A percentile compares a stretch with the other conserved stretches of the same genome.
phyloP scores from a whole-genome alignment of 2,113 vertebrate genomes.

The Otocyon megalotis region DNA sequence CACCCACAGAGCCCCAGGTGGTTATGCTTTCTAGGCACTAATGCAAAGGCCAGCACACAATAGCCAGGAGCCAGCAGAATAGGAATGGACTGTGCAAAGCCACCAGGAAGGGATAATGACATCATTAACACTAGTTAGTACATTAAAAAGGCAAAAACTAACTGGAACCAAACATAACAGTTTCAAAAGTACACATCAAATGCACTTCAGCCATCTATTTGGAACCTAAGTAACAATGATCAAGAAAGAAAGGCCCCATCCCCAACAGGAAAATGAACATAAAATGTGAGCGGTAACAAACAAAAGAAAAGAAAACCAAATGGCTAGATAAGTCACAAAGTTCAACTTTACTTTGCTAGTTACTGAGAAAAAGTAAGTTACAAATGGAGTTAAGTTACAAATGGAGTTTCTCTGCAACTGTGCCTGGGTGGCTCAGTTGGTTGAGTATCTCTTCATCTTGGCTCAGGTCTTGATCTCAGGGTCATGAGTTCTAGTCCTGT shows the following conservation, averaged over 20 bases:
- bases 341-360: neutral
- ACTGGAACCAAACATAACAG: neutral
- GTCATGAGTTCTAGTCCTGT: no score
- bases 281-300: neutral
- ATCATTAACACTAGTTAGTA: no score
- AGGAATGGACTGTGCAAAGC: neutral
- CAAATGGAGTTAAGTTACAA: slow-evolving; percentile 6
- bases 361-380: neutral
- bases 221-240: neutral
- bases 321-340: neutral
- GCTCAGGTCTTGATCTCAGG: no score
- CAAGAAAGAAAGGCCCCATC: neutral
- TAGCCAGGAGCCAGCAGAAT: neutral
- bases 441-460: neutral
- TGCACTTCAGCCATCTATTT: neutral
- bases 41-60: neutral
- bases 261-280: neutral
- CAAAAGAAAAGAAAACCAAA: neutral
- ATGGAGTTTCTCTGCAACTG: neutral
- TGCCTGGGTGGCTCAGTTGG: neutral
- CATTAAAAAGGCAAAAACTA: neutral
- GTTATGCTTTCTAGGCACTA: neutral
- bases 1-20: neutral
- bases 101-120: neutral
- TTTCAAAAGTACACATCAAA: neutral